Evolutionary conservation across 2,888 invertebrate species (phyloP), one percentile per base, ranked within the genome.

Genomic region (Oscheius myriophilus): DNA sequence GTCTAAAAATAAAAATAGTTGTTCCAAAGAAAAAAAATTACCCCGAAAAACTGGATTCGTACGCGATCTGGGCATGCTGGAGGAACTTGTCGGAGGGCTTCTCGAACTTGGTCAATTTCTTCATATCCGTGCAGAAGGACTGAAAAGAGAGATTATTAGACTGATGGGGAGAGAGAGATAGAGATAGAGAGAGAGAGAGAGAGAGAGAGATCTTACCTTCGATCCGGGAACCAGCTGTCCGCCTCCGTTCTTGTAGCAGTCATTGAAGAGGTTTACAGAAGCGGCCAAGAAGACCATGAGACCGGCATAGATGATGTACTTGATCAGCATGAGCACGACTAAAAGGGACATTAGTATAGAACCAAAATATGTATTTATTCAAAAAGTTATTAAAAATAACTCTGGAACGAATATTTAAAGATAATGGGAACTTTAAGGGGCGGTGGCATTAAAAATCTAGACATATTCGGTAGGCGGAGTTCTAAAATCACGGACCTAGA

Each of bases 51-150:
- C 75, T 72, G 16, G 49, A 25, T 16, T 53, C 45, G 55, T 75
- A 78, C 6, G 71, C 45, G 42, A 51, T 64, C 12, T 45, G 26
- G 3, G 59, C 33, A 26, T 78, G 73, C n/a, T 49, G 54, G 1
- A 26, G 26, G 46, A 78, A 76, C 3, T 55, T 25, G 21, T 72
- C 65, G 2, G 73, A 71, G 23, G 76, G 74, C 43, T 63, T 62
- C 18, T 61, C 45, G 39, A 67, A 70, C 12, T 62, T 49, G 16
- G 61, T n/a, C 61, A 76, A 0, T 18, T 62, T 59, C 2, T 63
- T 58, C 23, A 78, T 7, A 52, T 78, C 78, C 39, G 69, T 53
- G 61, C 78, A 78, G 42, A 78, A 67, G 39, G 75, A 73, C 26
- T 54, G 26, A 51, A 57, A 49, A 59, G 23, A 18, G 3, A 16